These are phyloP conservation scores for Pharmacophagus antenor DNA, from an alignment of 2,888 invertebrate genomes.

Conservation along the genomic window DNA sequence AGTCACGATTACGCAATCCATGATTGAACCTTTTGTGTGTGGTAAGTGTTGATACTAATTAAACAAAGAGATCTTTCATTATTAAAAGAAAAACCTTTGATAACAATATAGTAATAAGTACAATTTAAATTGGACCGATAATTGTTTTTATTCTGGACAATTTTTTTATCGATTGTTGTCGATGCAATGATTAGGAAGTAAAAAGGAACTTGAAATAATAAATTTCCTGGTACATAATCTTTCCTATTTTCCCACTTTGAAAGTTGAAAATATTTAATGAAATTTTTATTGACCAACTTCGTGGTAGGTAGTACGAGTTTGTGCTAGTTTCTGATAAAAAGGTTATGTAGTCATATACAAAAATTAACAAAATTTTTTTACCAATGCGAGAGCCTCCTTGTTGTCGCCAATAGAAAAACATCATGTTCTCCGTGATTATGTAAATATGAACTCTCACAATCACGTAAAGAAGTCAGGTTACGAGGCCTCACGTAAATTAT, in stretches of 20 bases:
- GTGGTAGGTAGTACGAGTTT: too few relatives aligned
- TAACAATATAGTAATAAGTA: neutral
- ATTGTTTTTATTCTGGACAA: too few relatives aligned
- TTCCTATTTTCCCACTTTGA: too few relatives aligned
- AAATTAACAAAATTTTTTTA: neutral
- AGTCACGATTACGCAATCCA: constrained; percentile 3
- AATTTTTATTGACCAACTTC: too few relatives aligned
- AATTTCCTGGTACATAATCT: too few relatives aligned
- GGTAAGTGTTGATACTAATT: neutral
- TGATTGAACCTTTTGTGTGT: neutral
- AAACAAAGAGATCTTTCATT: neutral
- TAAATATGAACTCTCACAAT: neutral
- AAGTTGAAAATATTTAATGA: too few relatives aligned
- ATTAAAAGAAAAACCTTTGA: too few relatives aligned
- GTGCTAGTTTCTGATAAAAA: too few relatives aligned
- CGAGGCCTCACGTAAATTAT: neutral
- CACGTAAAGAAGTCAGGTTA: neutral
- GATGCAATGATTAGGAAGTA: too few relatives aligned
- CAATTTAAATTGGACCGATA: too few relatives aligned
- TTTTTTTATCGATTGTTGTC: too few relatives aligned
- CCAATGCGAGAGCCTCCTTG: neutral
- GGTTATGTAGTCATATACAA: neutral
- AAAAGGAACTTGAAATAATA: too few relatives aligned
- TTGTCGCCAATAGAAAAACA: neutral
- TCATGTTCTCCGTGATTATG: neutral